Conservation (phyloP, 2,113 vertebrate species). For the human (Homo sapiens) region DNA sequence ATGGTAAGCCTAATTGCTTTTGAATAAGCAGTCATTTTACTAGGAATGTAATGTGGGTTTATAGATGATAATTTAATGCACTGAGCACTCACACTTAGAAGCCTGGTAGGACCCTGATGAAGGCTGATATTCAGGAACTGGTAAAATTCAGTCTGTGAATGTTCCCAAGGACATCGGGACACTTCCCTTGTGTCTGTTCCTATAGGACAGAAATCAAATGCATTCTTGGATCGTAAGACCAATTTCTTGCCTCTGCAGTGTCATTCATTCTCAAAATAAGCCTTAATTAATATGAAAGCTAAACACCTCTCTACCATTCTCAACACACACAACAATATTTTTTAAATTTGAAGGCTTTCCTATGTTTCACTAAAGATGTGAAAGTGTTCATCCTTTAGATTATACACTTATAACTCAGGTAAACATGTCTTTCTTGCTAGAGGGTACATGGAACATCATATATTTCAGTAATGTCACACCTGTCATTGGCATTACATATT, state of each 20-base stretch:
- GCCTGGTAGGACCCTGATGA: background rate
- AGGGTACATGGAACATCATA: background rate
- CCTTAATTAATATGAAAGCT: background rate
- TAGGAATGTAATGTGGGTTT: constrained; percentile 70
- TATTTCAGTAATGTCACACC: background rate
- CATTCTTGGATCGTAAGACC: background rate
- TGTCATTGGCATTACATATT: background rate
- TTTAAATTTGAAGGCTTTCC: background rate
- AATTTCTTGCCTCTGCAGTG: background rate
- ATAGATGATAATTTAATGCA: constrained; percentile 50
- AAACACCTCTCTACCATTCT: background rate
- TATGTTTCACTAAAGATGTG: background rate
- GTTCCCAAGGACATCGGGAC: background rate
- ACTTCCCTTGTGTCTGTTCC: background rate
- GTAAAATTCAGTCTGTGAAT: background rate
- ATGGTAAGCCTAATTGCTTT: constrained; percentile 72
- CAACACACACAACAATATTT: background rate
- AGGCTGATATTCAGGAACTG: background rate
- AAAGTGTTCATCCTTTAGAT: background rate
- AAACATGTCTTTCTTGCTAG: background rate
- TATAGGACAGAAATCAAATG: background rate
- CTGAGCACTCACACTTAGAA: background rate
- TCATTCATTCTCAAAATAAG: constrained; percentile 19
- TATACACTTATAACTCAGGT: background rate
- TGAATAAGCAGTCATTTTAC: constrained; percentile 67